These are phyloP conservation scores for Phylloscopus collybita DNA, from an alignment of 2,797 vertebrate genomes.

Conservation along the genomic window DNA sequence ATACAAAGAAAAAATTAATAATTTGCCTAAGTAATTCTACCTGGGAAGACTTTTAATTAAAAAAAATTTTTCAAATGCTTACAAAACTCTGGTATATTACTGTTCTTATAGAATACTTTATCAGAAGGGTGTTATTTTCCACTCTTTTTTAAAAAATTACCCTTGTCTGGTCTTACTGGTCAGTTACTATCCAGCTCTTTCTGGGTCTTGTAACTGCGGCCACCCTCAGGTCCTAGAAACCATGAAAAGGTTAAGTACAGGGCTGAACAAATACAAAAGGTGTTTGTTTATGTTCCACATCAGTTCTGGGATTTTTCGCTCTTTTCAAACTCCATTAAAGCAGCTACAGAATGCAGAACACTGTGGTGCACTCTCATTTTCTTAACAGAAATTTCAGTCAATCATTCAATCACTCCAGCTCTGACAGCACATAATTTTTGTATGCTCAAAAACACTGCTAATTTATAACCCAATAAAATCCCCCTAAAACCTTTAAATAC, in stretches of 20 bases:
- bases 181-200: accelerated
- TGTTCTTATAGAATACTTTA: neutral
- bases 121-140: neutral
- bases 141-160: neutral
- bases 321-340: neutral
- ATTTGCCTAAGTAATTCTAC: neutral
- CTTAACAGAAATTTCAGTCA: neutral
- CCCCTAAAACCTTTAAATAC: no score
- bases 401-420: neutral
- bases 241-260: neutral
- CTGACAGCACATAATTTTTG: neutral
- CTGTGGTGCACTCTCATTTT: neutral
- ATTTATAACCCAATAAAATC: neutral
- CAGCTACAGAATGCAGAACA: neutral
- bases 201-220: neutral
- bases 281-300: neutral
- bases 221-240: neutral
- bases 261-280: accelerated
- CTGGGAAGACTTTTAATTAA: neutral
- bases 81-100: accelerated
- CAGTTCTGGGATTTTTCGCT: neutral
- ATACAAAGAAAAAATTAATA: neutral
- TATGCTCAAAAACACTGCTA: accelerated
- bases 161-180: accelerated
- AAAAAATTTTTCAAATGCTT: neutral